A percentile compares a stretch with the other conserved stretches of the same genome.
phyloP scores from a whole-genome alignment of 2,113 vertebrate species.

The Pantherophis guttatus region DNA sequence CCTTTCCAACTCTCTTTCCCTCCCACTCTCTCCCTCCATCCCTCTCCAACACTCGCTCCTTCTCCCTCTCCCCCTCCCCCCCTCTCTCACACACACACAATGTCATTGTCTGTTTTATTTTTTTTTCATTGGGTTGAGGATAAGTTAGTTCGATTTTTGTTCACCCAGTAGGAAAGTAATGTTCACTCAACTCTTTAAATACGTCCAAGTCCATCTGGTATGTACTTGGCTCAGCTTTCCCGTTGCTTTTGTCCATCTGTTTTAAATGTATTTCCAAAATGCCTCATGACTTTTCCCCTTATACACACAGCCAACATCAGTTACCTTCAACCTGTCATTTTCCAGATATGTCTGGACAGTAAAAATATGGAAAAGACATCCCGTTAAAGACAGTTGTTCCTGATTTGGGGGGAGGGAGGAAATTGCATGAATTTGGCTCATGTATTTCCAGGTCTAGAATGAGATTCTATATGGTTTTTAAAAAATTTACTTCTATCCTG shows the following conservation, averaged over 20 bases:
- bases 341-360: not conserved
- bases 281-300: conserved; percentile 31
- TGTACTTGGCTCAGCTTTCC: conserved; percentile 38
- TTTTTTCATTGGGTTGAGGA: not conserved
- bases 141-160: not conserved
- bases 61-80: no score
- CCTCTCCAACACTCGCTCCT: no score
- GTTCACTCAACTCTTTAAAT: conserved; percentile 44
- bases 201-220: conserved; percentile 53
- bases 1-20: no score
- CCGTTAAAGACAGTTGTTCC: not conserved
- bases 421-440: not conserved
- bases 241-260: conserved; percentile 41
- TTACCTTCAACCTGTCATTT: not conserved
- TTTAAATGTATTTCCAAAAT: conserved; percentile 44
- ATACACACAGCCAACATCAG: not conserved
- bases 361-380: not conserved
- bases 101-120: not conserved
- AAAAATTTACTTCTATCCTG: not conserved
- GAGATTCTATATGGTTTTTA: not conserved
- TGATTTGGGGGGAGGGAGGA: not conserved
- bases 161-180: conserved; percentile 30
- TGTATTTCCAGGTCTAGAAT: not conserved
- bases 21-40: no score
- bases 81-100: not conserved